Evolutionary conservation across 1,140 invertebrate species (phyloP), one percentile per base, ranked within the genome.

Genomic region (Pteromalus puparum): DNA sequence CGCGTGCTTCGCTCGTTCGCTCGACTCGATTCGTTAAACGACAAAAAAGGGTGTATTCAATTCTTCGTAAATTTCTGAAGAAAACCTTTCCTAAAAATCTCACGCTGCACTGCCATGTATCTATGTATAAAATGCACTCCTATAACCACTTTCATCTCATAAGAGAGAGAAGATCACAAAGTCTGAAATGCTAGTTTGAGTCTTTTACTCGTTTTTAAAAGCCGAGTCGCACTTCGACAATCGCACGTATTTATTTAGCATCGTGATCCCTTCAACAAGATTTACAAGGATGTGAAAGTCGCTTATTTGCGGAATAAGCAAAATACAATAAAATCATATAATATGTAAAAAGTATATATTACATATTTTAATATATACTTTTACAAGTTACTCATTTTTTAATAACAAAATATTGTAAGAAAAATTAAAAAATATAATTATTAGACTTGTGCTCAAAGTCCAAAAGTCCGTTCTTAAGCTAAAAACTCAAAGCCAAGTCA

Each of bases 111-210:
- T 81, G 79, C 72, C 65, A 70, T 30, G 78, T 70, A 48, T 68
- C 3, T 74, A 70, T 48, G 5, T 75, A 67, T 73, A 12, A 83
- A 76, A 30, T 74, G 2, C 53, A 84, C 38, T 7, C 9, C 26
- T 24, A 72, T 42, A 42, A 42, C 76, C 24, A 73, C 46, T 68
- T 75, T 81, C 38, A 75, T 65, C 70, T 77, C 24, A 84, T 18
- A 84, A 65, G 78, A 85, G 78, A 85, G 83, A 85, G 79, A 75
- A 84, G 24, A 61, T 85, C 34, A 34, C 26, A 68, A 80, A 84
- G 83, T 84, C 83, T 84, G 83, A 84, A 28, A 48, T 30, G 7
- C 38, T 42, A 15, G 15, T 73, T 68, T 30, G 38, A 61, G 30
- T 28, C 2, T 26, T 84, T 78, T 24, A 24, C 42, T 67, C 42